phyloP scores from a whole-genome alignment of 2,888 invertebrate species.

The Falcaria lacertinaria region DNA sequence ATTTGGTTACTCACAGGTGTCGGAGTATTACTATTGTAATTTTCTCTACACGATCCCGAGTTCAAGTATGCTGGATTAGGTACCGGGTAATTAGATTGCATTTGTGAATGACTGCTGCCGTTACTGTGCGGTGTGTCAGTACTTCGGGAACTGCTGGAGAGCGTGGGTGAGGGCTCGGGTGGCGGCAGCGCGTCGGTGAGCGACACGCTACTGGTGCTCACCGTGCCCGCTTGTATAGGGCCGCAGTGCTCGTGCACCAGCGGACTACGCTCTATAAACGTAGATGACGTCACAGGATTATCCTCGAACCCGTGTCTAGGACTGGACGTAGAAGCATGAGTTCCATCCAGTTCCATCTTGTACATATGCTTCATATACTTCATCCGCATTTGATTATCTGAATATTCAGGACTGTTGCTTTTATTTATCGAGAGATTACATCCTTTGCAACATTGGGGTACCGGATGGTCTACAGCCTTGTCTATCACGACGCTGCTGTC shows the following conservation, averaged over 20 bases:
- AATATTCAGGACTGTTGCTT: constrained; percentile 56
- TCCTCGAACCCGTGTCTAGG: constrained; percentile 76
- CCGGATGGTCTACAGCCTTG: constrained; percentile 44
- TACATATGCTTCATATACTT: constrained; percentile 67
- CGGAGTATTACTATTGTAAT: constrained; percentile 55
- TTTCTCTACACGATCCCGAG: constrained; percentile 57
- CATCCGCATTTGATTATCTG: constrained; percentile 55
- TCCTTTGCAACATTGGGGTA: constrained; percentile 74
- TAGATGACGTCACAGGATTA: constrained; percentile 85
- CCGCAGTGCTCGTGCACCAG: constrained; percentile 81
- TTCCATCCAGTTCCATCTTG: constrained; percentile 72
- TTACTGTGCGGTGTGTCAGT: constrained; percentile 71
- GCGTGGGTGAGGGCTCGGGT: constrained; percentile 81
- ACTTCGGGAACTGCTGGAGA: constrained; percentile 74
- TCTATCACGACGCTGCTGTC: constrained; percentile 70
- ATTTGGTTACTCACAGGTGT: constrained; percentile 53
- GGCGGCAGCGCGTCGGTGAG: constrained; percentile 78
- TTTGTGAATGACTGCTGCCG: constrained; percentile 49
- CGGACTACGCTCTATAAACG: constrained; percentile 80
- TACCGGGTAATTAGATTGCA: constrained; percentile 60
- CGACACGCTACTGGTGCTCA: constrained; percentile 90
- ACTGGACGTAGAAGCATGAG: constrained; percentile 68
- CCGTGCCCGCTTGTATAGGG: constrained; percentile 91
- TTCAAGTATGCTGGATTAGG: constrained; percentile 77
- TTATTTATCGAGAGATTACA: constrained; percentile 63